These are phyloP conservation scores for Minunthozetes semirufus DNA, from an alignment of 2,888 invertebrate species.

Conservation along the genomic window DNA sequence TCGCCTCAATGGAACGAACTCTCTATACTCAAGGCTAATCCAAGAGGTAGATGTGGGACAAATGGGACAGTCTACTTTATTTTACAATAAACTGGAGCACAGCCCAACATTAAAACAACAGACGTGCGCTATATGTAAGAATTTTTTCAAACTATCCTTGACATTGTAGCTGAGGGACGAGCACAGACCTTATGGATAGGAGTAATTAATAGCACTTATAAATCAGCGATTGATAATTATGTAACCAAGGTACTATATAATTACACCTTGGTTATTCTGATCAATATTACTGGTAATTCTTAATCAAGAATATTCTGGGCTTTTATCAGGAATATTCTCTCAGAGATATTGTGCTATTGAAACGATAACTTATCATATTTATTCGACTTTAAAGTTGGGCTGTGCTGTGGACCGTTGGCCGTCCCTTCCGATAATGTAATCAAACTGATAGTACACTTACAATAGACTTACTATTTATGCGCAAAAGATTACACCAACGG, in stretches of 20 bases:
- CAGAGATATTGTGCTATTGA: no score
- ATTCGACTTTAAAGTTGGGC: no score
- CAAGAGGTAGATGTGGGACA: conserved; percentile 23
- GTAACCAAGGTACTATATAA: no score
- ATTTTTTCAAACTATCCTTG: background rate
- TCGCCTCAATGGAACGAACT: background rate
- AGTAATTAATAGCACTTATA: background rate
- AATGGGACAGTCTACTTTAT: background rate
- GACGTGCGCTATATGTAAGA: background rate
- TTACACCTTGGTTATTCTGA: no score
- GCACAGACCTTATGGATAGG: no score
- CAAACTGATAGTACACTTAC: background rate
- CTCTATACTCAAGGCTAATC: background rate
- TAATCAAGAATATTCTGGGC: background rate
- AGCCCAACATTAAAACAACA: background rate
- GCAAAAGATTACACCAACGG: background rate
- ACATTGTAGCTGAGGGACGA: background rate
- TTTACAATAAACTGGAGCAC: conserved; percentile 11
- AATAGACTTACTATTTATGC: conserved; percentile 17
- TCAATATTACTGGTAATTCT: no score
- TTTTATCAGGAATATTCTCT: no score
- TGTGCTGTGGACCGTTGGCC: no score
- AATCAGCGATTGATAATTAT: background rate
- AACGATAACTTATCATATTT: no score
- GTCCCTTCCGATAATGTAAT: background rate